Evolutionary conservation across 1,140 invertebrate species (phyloP).

Genomic region (Ceratina australensis): DNA sequence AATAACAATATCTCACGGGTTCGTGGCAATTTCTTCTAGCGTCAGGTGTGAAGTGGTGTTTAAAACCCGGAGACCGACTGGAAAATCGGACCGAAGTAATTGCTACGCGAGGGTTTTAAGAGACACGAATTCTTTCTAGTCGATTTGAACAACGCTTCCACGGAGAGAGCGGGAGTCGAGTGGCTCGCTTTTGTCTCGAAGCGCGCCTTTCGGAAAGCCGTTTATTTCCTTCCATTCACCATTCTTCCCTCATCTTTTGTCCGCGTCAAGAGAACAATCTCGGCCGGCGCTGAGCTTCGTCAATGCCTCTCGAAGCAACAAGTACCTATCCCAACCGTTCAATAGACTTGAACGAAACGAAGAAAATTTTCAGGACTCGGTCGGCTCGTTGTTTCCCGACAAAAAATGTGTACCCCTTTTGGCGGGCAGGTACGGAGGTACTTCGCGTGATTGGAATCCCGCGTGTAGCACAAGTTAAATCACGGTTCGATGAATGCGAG

Average conservation of each 20-base stretch:
- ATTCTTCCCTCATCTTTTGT: neutral
- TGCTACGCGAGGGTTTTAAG: no score
- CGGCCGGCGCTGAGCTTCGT: neutral
- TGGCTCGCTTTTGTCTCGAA: neutral
- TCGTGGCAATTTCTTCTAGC: no score
- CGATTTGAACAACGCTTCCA: neutral
- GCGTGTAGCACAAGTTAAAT: neutral
- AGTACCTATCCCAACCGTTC: slow-evolving; percentile 5
- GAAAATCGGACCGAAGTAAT: no score
- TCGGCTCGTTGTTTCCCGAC: neutral
- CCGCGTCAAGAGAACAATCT: neutral
- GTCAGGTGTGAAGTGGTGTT: no score
- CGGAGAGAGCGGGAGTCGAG: neutral
- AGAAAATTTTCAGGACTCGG: neutral
- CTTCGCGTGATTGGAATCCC: neutral
- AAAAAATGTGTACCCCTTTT: neutral
- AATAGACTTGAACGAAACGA: neutral
- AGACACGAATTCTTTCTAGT: no score
- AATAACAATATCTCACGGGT: no score
- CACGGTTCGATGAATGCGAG: no score
- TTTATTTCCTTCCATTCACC: neutral
- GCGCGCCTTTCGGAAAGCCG: neutral
- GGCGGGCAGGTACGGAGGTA: neutral
- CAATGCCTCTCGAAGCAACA: slow-evolving; percentile 25
- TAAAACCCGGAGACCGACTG: neutral